Conservation (phyloP, 2,113 vertebrate genomes). For the Sisor rabdophorus region DNA sequence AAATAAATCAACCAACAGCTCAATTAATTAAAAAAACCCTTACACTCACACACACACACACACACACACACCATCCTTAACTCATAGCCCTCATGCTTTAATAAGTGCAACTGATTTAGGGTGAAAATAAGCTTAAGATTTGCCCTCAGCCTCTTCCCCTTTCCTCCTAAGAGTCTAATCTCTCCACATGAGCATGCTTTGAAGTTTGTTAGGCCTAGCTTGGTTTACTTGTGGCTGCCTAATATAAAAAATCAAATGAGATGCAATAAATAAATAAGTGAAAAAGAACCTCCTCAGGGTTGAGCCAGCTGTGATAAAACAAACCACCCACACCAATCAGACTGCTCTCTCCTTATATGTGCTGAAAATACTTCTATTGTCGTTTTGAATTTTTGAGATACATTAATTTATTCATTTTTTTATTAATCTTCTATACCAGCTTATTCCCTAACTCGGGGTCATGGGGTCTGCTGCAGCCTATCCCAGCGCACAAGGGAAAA, state of each 20-base stretch:
- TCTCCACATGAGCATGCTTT: constrained; percentile 29
- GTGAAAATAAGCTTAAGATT: constrained; percentile 58
- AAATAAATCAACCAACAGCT: constrained; percentile 42
- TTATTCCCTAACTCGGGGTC: too few species aligned
- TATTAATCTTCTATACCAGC: too few species aligned
- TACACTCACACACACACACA: too few species aligned
- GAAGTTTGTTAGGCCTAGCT: constrained; percentile 48
- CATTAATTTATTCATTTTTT: too few species aligned
- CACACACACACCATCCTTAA: background rate
- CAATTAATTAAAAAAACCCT: background rate
- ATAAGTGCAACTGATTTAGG: constrained; percentile 63
- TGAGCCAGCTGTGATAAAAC: constrained; percentile 12
- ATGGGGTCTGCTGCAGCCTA: too few species aligned
- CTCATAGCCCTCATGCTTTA: constrained; percentile 52
- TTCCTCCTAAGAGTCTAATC: background rate
- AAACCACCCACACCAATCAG: constrained; percentile 2
- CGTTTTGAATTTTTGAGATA: background rate
- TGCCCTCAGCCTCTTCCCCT: background rate
- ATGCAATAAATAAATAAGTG: constrained; percentile 26
- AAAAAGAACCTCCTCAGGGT: constrained; percentile 26
- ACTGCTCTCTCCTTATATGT: background rate
- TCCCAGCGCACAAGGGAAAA: too few species aligned
- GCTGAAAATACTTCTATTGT: constrained; percentile 4
- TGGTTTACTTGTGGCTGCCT: constrained; percentile 43
- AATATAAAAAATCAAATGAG: constrained; percentile 40